Conservation (phyloP, 23 tunicate genomes). For the Clavelina lepadiformis region DNA sequence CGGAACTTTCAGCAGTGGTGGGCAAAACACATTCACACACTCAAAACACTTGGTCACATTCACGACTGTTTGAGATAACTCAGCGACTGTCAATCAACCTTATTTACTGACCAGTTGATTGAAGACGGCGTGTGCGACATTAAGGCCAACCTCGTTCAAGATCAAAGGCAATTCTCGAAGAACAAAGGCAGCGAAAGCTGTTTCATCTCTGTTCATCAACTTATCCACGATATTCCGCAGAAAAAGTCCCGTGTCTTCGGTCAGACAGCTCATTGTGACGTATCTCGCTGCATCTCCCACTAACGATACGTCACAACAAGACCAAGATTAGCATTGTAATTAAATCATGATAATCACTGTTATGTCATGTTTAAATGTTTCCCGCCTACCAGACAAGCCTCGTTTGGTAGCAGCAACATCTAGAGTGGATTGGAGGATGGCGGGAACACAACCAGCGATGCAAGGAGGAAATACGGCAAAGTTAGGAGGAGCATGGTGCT, state of each 20-base stretch:
- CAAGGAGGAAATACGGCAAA: constrained; percentile 70
- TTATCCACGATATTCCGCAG: constrained; percentile 63
- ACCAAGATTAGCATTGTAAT: not conserved
- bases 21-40: too few relatives aligned
- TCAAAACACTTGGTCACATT: too few relatives aligned
- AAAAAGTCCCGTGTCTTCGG: constrained; percentile 71
- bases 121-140: constrained; percentile 58
- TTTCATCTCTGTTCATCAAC: constrained; percentile 31
- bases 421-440: constrained; percentile 19
- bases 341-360: not conserved
- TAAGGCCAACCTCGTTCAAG: constrained; percentile 28
- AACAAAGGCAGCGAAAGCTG: constrained; percentile 15
- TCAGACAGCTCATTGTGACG: constrained; percentile 46
- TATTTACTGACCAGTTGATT: constrained; percentile 50
- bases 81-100: too few relatives aligned
- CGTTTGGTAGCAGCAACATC: constrained; percentile 28
- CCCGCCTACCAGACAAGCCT: not conserved
- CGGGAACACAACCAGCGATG: constrained; percentile 73
- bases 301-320: not conserved
- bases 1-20: too few relatives aligned
- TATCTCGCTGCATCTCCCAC: constrained; percentile 60
- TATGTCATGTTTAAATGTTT: not conserved
- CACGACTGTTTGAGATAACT: too few relatives aligned
- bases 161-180: constrained; percentile 40
- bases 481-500: constrained; percentile 1